These are phyloP conservation scores for Nipponacmea schrenckii DNA, from an alignment of 2,888 invertebrate species.

Conservation along the genomic window DNA sequence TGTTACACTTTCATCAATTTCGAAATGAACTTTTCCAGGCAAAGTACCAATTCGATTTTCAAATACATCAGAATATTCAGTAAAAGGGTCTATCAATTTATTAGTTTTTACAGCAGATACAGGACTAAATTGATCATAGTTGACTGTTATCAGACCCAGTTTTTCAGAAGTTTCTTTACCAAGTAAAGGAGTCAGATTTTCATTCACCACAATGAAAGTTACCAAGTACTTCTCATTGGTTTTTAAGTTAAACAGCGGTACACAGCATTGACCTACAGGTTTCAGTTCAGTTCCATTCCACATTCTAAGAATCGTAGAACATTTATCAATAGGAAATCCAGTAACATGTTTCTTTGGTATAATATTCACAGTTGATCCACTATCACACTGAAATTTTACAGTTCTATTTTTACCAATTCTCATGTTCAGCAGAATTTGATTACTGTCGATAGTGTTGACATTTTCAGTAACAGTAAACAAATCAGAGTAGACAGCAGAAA, in stretches of 20 bases:
- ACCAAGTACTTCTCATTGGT: neutral
- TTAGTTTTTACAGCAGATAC: neutral
- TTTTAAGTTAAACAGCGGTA: neutral
- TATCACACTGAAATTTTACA: neutral
- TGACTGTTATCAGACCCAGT: neutral
- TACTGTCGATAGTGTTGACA: too few species aligned
- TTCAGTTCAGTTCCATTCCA: neutral
- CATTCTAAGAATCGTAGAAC: neutral
- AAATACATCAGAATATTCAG: too few species aligned
- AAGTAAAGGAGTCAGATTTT: too few species aligned
- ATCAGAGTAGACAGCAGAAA: too few species aligned
- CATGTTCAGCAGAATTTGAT: too few species aligned
- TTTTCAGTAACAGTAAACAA: too few species aligned
- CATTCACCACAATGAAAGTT: neutral
- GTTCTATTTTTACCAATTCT: too few species aligned
- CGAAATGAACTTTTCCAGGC: conserved; percentile 5
- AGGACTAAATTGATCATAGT: conserved; percentile 9
- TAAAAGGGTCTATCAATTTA: neutral
- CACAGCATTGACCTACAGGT: neutral
- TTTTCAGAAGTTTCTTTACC: conserved; percentile 11
- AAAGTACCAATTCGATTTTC: conserved; percentile 4
- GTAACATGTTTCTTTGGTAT: neutral
- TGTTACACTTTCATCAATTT: conserved; percentile 1
- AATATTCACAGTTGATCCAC: conserved; percentile 2
- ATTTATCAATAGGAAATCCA: neutral